Conservation (phyloP, 2,888 invertebrate species). For the Melangyna quadrimaculata region DNA sequence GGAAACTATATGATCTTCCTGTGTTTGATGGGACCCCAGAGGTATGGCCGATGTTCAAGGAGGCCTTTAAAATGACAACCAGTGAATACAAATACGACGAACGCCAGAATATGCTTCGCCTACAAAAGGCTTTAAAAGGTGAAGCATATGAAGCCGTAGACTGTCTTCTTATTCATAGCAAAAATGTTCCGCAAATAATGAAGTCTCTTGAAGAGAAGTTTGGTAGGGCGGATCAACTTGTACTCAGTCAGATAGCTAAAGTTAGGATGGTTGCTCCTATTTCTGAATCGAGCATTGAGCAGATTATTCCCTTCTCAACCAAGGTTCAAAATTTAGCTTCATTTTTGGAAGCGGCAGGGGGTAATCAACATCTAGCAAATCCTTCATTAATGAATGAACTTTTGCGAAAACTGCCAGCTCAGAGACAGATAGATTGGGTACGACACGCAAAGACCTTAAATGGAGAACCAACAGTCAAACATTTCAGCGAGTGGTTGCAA, state of each 20-base stretch:
- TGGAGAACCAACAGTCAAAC: slow-evolving; percentile 23
- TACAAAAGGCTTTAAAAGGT: neutral
- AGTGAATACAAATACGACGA: neutral
- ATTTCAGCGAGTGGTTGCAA: slow-evolving; percentile 58
- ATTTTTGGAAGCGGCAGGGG: neutral
- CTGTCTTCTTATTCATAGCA: neutral
- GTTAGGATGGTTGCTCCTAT: neutral
- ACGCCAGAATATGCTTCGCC: neutral
- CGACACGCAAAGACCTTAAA: slow-evolving; percentile 3
- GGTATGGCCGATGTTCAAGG: neutral
- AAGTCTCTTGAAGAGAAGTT: neutral
- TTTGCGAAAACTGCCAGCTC: neutral
- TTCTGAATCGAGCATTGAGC: too few species aligned
- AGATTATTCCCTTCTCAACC: neutral
- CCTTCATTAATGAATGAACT: neutral
- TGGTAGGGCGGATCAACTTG: neutral
- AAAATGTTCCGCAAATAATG: neutral
- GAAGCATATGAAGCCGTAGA: neutral
- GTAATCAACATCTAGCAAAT: neutral
- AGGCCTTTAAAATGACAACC: neutral
- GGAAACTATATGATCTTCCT: neutral
- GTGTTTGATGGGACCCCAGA: neutral
- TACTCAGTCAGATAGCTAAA: neutral
- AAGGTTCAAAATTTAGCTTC: neutral
- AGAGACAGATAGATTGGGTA: slow-evolving; percentile 46